phyloP scores from a whole-genome alignment of 2,888 invertebrate species.

The Scaptomyza parva region DNA sequence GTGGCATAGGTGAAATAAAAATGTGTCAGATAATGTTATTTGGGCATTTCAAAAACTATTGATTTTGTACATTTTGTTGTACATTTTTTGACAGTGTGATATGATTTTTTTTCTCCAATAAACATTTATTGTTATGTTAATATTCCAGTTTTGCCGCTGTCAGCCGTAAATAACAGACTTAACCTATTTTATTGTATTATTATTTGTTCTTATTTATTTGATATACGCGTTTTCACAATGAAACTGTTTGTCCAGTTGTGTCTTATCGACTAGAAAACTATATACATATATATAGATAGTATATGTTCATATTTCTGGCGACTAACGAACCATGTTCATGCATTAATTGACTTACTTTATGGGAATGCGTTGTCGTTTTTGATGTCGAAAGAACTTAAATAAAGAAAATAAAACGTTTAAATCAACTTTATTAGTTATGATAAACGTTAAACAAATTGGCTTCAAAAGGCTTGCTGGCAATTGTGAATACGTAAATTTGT shows the following conservation, averaged over 20 bases:
- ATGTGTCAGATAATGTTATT: neutral
- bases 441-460: neutral
- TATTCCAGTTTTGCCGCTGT: neutral
- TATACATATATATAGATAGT: too few relatives aligned
- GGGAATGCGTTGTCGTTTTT: too few relatives aligned
- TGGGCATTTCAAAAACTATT: neutral
- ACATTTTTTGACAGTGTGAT: neutral
- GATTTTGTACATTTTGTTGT: neutral
- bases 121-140: neutral
- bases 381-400: neutral
- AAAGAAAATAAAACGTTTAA: neutral
- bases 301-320: neutral
- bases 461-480: too few relatives aligned
- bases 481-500: too few relatives aligned
- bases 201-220: too few relatives aligned
- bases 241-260: neutral
- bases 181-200: too few relatives aligned
- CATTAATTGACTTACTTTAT: neutral
- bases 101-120: neutral
- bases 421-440: neutral
- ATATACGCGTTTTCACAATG: neutral
- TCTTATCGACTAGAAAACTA: too few relatives aligned
- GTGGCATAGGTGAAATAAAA: too few relatives aligned
- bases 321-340: neutral
- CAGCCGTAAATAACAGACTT: neutral